Evolutionary conservation across 2,797 vertebrate species (phyloP).

Genomic region (Taeniopygia guttata): DNA sequence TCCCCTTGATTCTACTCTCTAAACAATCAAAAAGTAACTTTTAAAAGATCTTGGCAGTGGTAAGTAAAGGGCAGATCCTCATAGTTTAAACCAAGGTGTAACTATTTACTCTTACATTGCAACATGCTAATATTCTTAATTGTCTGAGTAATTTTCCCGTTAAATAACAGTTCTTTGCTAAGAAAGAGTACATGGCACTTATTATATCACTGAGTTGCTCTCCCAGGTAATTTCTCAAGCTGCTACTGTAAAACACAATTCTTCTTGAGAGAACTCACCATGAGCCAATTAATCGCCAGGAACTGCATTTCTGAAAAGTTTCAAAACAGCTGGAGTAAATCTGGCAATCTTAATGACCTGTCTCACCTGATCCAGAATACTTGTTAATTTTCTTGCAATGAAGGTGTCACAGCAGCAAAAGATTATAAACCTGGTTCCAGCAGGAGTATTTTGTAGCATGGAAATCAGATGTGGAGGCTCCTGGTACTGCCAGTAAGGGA

Average conservation of each 20-base stretch:
- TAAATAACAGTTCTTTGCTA: not conserved
- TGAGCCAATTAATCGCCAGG: not conserved
- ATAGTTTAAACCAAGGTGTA: not conserved
- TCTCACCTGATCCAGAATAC: not conserved
- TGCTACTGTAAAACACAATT: not conserved
- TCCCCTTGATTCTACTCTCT: not conserved
- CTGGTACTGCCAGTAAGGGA: rapidly evolving
- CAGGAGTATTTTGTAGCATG: not conserved
- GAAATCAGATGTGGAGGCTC: not conserved
- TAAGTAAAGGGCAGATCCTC: not conserved
- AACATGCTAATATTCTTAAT: not conserved
- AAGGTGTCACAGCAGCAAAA: not conserved
- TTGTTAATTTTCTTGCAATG: not conserved
- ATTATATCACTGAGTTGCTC: not conserved
- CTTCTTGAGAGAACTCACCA: not conserved
- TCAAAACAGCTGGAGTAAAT: not conserved
- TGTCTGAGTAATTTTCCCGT: not conserved
- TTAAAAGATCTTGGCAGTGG: not conserved
- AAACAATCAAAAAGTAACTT: not conserved
- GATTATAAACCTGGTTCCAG: not conserved
- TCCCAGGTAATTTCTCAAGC: not conserved
- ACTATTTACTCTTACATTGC: not conserved
- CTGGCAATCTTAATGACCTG: not conserved
- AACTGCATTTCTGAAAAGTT: not conserved
- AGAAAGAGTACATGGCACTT: not conserved